Percentiles rank a stretch among this genome's conserved stretches.
Conservation (phyloP, 1,140 invertebrate genomes). For the Anastrepha ludens region DNA sequence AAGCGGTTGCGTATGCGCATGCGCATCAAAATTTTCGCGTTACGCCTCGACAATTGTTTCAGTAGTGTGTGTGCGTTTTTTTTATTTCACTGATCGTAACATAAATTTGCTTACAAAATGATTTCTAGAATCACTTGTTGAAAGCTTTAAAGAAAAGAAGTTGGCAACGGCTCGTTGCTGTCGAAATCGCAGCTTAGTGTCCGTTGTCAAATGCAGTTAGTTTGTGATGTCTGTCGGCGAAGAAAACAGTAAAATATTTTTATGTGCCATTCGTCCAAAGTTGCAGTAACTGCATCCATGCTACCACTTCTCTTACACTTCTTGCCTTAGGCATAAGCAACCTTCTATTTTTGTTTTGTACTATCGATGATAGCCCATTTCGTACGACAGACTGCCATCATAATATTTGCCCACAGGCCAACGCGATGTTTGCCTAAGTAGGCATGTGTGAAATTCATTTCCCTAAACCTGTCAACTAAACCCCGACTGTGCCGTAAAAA, state of each 20-base stretch:
- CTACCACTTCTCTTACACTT: neutral
- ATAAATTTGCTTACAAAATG: constrained; percentile 49
- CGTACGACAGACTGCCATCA: constrained; percentile 60
- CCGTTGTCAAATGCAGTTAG: constrained; percentile 1
- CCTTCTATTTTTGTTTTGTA: neutral
- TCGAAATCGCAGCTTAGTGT: neutral
- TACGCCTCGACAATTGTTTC: neutral
- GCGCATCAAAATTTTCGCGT: neutral
- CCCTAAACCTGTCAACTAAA: constrained; percentile 30
- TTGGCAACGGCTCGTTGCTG: neutral
- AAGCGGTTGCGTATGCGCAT: neutral
- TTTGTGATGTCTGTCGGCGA: neutral
- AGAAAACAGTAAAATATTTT: constrained; percentile 49
- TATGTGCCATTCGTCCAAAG: constrained; percentile 27
- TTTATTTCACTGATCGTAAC: neutral
- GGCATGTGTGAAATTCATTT: constrained; percentile 12
- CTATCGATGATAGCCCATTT: constrained; percentile 44
- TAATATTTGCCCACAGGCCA: constrained; percentile 66
- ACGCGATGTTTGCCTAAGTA: constrained; percentile 21
- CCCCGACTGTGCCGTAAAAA: constrained; percentile 56
- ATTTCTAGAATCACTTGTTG: constrained; percentile 52
- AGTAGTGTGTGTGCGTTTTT: neutral
- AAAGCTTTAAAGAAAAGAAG: constrained; percentile 40
- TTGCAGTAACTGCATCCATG: neutral
- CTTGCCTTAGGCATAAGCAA: no score